Base-by-base conservation (phyloP, 2,888 invertebrate genomes). In the Tolmerus cingulatus region DNA sequence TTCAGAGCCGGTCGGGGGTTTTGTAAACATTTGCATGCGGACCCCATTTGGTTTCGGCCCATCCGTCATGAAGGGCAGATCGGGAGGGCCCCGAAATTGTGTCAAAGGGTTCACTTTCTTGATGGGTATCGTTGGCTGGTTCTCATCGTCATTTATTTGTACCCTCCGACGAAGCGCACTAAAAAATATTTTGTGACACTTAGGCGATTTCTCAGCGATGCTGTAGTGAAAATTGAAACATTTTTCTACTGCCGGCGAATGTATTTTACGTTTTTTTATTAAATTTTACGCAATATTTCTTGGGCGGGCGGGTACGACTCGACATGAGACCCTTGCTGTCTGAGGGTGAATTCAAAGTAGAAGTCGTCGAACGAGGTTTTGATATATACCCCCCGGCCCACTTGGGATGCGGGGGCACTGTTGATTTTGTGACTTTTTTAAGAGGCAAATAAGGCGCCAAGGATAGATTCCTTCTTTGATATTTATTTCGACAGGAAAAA, bases 61-160 rank as follows among this genome's bases (percentile, higher is more conserved):
- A 84, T 84, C 84, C 57, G 66, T 84, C 84, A 84, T 74, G 37
- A 5, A 46, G 43, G 34, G 40, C 57, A 84, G 40, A 66, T 84
- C 84, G 74, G 19, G 12, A 23, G 66, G 51, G 51, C 9, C 9
- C 74, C n/a, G 40, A 23, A 84, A 74, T 66, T 66, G 74, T 84
- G 66, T 84, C 84, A 84, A 74, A 84, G 66, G 40, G 74, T 37
- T 84, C 66, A 37, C 19, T 40, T 84, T 57, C 84, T 66, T 34
- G 66, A 84, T 57, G 57, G 57, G 57, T 84, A 19, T 84, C 16
- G 30, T 37, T 57, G 51, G 57, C 19, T 84, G 8, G 9, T 46
- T 46, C 43, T 46, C 43, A 46, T 79, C 43, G 84, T 84, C 57
- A 84, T 84, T 84, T 84, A 84, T 66, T n/a, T 81, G 51, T 81